Evolutionary conservation across 2,888 invertebrate species (phyloP).

Genomic region (Protodeltote pygarga): DNA sequence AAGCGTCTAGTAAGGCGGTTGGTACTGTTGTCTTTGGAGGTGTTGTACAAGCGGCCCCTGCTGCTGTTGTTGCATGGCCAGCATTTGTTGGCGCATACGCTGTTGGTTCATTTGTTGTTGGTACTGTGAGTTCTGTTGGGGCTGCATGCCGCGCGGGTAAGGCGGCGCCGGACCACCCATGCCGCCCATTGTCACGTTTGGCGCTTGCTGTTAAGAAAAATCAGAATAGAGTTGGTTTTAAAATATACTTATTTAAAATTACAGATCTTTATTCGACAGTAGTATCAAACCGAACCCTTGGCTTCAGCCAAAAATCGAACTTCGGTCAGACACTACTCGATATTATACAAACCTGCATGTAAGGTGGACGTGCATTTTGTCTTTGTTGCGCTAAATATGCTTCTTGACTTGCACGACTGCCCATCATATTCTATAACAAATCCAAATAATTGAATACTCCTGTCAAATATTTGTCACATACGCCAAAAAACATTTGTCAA

Average conservation of each 20-base stretch:
- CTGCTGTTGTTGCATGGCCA: slow-evolving; percentile 89
- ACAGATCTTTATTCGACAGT: too few relatives aligned
- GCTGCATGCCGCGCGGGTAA: slow-evolving; percentile 89
- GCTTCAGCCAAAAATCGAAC: too few relatives aligned
- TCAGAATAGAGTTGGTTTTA: background rate
- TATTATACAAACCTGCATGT: slow-evolving; percentile 86
- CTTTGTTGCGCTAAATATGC: slow-evolving; percentile 87
- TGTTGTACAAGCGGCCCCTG: slow-evolving; percentile 84
- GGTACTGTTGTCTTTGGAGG: slow-evolving; percentile 80
- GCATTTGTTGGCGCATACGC: slow-evolving; percentile 90
- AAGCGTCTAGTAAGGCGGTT: slow-evolving; percentile 72
- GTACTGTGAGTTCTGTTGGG: slow-evolving; percentile 88
- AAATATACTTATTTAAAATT: too few relatives aligned
- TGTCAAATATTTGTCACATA: background rate
- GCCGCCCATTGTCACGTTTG: slow-evolving; percentile 94
- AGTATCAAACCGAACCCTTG: too few relatives aligned
- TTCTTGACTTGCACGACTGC: slow-evolving; percentile 86
- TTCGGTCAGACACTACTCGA: background rate
- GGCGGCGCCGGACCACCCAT: slow-evolving; percentile 93
- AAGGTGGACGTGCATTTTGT: slow-evolving; percentile 88
- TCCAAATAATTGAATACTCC: background rate
- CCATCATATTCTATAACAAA: slow-evolving; percentile 87
- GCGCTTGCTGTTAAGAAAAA: slow-evolving; percentile 84
- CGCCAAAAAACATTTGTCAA: too few relatives aligned
- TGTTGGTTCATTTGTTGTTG: slow-evolving; percentile 86